phyloP scores from a whole-genome alignment of 2,113 vertebrate species.

The Delphinapterus leucas region DNA sequence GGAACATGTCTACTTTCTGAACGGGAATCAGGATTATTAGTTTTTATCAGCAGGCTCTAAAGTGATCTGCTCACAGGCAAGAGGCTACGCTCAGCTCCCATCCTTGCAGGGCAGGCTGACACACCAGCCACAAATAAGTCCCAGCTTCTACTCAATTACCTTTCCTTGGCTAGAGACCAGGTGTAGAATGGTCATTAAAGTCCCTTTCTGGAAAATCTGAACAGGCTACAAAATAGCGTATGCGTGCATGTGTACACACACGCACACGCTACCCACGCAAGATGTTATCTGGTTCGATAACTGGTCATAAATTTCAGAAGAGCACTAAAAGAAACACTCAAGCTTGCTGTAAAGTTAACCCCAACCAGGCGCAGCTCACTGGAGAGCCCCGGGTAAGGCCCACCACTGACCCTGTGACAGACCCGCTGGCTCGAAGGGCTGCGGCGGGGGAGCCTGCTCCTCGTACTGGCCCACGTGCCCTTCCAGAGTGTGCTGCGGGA shows the following conservation, averaged over 20 bases:
- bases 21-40: neutral
- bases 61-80: too few relatives aligned
- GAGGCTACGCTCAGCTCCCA: neutral
- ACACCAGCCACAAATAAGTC: rapidly evolving
- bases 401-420: slow-evolving; percentile 66
- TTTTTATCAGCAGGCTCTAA: neutral
- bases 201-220: neutral
- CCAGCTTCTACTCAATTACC: too few relatives aligned
- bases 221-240: neutral
- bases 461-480: slow-evolving; percentile 61
- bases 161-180: neutral
- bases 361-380: too few relatives aligned
- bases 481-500: slow-evolving; percentile 5
- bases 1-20: neutral
- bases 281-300: neutral
- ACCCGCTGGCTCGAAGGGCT: slow-evolving; percentile 35
- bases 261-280: neutral
- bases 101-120: rapidly evolving
- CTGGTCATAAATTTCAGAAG: neutral
- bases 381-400: neutral
- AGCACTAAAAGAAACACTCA: neutral
- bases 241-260: too few relatives aligned
- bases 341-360: neutral
- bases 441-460: slow-evolving; percentile 24
- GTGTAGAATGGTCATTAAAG: rapidly evolving